Evolutionary conservation across 2,113 vertebrate genomes (phyloP), one percentile per base, ranked within the genome.

Genomic region (Daubentonia madagascariensis): DNA sequence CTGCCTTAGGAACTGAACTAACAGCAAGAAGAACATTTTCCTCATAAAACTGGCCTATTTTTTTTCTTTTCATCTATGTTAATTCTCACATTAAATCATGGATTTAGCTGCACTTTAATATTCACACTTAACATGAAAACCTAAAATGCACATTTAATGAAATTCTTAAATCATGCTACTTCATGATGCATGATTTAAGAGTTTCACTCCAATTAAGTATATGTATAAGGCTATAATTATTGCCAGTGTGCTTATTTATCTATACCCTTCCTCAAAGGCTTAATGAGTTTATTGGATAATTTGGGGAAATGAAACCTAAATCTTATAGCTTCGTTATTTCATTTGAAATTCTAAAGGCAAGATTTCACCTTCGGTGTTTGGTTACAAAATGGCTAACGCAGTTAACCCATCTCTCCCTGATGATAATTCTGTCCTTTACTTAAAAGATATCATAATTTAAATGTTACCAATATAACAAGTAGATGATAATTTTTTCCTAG

Each of bases 241-340:
- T 94, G 65, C 45, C 61, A 96, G 59, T 45, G 57, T 96, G 48
- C 3, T 89, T 96, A 96, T 97, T 78, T 93, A 85, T 96, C 85
- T 97, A 72, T 96, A 97, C 89, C 84, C 70, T 37, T 96, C 28
- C 45, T 91, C 59, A 88, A 88, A 97, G 76, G 30, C 68, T 96
- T 96, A 97, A 94, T 96, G 94, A 95, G 90, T 94, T 97, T 98
- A 98, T 97, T 98, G 92, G 75, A 97, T 97, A 97, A 97, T 97
- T 95, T 93, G n/a, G 54, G 52, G 75, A 97, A 22, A 72, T 94
- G 50, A 93, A 96, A 76, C 32, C 80, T 93, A 90, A 91, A 81
- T 96, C 76, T 85, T 90, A 80, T 54, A 91, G 80, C 30, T 89
- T 94, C 50, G 90, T 89, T 95, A 96, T 93, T 89, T 97, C 83